Base-by-base conservation (phyloP, 2,797 vertebrate species). In the Erpetoichthys calabaricus region DNA sequence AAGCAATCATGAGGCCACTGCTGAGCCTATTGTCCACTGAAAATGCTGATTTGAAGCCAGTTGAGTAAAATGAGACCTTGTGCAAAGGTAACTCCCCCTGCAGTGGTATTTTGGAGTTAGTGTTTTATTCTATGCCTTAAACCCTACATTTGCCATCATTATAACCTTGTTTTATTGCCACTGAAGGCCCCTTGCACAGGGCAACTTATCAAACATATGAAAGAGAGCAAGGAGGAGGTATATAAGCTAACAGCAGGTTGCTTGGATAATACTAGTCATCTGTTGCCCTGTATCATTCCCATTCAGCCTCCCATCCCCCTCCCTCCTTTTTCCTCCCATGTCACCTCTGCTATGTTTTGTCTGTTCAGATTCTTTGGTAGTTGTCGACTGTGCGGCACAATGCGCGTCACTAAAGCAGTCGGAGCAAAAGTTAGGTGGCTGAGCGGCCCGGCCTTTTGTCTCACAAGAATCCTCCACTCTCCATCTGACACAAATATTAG, bases 1-100 rank as follows among this genome's bases (percentile, higher is more conserved):
- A 94, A 85, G 90, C 92, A 96, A 97, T 98, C 94, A 96, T 86
- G 86, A 86, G 89, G 86, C 89, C 82, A 89, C 89, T 82, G 91
- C 91, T 92, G 91, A 89, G 91, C 84, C 90, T 89, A 93, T 97
- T 98, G 94, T 97, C 93, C 91, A 75, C 80, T 79, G 80, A 85
- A 82, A 86, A 83, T 82, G 86, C 86, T 90, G 87, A 89, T 87
- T 86, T 86, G 80, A 83, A 84, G 81, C 75, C 84, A 79, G 79
- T 25, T 68, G 72, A 84, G 80, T 80, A 80, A 83, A 80, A 83
- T 73, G 78, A 81, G 84, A 82, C 79, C 81, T 79, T 71, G 76
- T 67, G 74, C 71, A 79, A 61, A 86, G 84, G 86, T 86, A 83
- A 82, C 82, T 80, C 75, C 70, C 70, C 67, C 63, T 69, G 44